phyloP scores from a whole-genome alignment of 2,888 invertebrate species.

The Pasiphila rectangulata region DNA sequence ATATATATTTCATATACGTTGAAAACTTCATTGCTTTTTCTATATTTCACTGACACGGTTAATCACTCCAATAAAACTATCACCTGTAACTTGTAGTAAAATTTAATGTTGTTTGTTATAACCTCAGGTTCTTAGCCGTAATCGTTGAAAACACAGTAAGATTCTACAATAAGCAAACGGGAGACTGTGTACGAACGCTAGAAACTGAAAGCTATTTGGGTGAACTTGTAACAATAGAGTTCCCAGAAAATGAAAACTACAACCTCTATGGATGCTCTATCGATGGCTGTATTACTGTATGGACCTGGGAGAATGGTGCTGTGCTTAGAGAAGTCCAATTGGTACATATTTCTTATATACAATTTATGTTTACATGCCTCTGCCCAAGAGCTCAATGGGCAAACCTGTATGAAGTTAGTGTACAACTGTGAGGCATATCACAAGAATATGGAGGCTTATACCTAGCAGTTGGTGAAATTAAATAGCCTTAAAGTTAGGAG shows the following conservation, averaged over 20 bases:
- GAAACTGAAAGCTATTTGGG: slow-evolving; percentile 59
- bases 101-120: slow-evolving; percentile 29
- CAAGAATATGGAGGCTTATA: no score
- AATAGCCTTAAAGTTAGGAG: no score
- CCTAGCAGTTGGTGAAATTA: no score
- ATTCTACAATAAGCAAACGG: slow-evolving; percentile 70
- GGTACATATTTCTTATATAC: slow-evolving; percentile 6
- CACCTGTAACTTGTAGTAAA: no score
- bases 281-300: slow-evolving; percentile 59
- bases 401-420: no score
- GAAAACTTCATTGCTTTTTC: no score
- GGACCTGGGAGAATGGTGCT: slow-evolving; percentile 75
- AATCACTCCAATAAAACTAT: neutral
- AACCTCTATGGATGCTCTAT: slow-evolving; percentile 70
- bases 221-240: slow-evolving; percentile 60
- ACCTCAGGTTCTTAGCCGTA: slow-evolving; percentile 64
- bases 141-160: slow-evolving; percentile 69
- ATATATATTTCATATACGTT: no score
- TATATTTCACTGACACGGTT: no score
- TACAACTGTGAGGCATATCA: no score
- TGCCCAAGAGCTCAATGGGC: no score
- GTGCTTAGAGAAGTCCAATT: slow-evolving; percentile 58
- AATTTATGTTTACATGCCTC: no score
- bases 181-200: slow-evolving; percentile 63
- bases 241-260: slow-evolving; percentile 64